Evolutionary conservation across 2,888 invertebrate genomes (phyloP).

Genomic region (Ophioninae sp.): DNA sequence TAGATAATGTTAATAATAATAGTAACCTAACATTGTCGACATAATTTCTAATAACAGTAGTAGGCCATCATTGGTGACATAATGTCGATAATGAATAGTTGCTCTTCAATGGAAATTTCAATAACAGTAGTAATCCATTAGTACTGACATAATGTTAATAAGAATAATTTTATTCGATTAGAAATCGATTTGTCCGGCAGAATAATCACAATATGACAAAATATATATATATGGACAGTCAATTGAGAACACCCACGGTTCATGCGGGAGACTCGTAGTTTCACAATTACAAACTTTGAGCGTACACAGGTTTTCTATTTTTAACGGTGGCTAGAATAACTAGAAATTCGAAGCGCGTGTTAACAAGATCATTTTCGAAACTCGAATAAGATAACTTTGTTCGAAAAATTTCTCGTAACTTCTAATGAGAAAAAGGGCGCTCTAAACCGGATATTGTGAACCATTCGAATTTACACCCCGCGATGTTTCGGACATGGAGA

Average conservation of each 20-base stretch:
- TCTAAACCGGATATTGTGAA: conserved; percentile 29
- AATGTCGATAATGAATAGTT: no score
- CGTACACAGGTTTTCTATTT: conserved; percentile 13
- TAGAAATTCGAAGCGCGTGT: conserved; percentile 13
- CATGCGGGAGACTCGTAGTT: background rate
- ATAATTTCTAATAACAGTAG: no score
- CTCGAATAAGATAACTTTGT: conserved; percentile 21
- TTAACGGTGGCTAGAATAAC: background rate
- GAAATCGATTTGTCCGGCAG: background rate
- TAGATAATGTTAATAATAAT: no score
- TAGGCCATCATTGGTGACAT: no score
- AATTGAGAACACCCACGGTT: background rate
- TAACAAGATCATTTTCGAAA: conserved; percentile 1
- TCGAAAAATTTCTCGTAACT: background rate
- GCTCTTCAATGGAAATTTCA: no score
- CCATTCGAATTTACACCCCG: conserved; percentile 47
- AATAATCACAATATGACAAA: background rate
- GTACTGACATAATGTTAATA: no score
- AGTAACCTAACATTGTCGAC: no score
- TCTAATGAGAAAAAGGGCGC: conserved; percentile 18
- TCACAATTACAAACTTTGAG: background rate
- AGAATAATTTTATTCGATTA: no score
- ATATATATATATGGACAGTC: background rate
- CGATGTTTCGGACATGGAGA: conserved; percentile 25
- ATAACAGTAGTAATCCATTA: no score